Conservation (phyloP, 2,797 vertebrate genomes). For the Poliocrania exsul region DNA sequence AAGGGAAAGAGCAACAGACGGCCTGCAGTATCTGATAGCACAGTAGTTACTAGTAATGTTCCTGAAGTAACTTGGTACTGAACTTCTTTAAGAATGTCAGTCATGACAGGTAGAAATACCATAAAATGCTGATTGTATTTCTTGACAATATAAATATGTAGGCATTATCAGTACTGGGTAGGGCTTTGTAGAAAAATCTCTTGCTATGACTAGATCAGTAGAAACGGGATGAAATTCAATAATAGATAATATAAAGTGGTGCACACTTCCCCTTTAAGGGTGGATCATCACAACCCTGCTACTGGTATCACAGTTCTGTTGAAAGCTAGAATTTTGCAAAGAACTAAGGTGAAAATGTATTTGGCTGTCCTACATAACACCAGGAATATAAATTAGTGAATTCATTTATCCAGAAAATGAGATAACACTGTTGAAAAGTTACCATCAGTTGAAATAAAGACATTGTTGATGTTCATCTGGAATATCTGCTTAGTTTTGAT, state of each 20-base stretch:
- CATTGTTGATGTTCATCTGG: neutral
- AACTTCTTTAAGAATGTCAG: neutral
- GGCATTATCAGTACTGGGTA: neutral
- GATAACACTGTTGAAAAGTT: neutral
- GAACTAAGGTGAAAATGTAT: neutral
- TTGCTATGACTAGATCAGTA: neutral
- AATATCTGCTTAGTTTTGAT: neutral
- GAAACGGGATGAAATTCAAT: neutral
- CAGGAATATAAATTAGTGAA: neutral
- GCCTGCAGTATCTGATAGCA: neutral
- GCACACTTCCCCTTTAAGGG: neutral
- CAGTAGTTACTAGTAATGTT: neutral
- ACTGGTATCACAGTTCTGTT: neutral
- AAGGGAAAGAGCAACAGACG: neutral
- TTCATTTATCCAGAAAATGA: neutral
- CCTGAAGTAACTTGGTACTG: neutral
- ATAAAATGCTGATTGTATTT: neutral
- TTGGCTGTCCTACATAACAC: neutral
- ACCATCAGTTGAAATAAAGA: neutral
- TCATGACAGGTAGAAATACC: neutral
- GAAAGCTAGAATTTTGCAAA: neutral
- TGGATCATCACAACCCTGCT: neutral
- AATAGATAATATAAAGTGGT: neutral
- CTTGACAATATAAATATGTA: neutral
- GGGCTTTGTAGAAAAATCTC: neutral